phyloP scores from a whole-genome alignment of 1,140 invertebrate genomes.

The Doryteuthis pealeii region DNA sequence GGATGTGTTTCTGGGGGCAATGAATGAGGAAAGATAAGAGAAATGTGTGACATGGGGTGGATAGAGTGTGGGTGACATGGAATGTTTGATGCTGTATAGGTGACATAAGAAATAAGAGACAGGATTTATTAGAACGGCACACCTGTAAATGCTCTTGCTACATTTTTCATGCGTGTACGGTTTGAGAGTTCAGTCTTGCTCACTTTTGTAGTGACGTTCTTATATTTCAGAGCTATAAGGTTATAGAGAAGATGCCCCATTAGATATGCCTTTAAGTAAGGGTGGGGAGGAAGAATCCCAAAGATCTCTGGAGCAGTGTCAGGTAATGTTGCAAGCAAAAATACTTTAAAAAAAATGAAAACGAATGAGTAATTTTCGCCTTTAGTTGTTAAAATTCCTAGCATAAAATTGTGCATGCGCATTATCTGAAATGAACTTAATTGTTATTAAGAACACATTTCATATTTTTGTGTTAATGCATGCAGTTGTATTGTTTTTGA shows the following conservation, averaged over 20 bases:
- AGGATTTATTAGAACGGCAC: not conserved
- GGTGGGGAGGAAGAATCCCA: no score
- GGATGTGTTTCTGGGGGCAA: not conserved
- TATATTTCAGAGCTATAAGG: not conserved
- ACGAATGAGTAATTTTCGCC: no score
- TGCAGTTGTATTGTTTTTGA: no score
- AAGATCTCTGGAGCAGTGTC: no score
- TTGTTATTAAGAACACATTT: no score
- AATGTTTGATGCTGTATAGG: not conserved
- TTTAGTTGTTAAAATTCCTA: no score
- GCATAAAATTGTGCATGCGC: no score
- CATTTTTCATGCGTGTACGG: not conserved
- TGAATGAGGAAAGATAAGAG: not conserved
- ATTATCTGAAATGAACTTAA: no score
- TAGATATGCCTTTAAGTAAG: not conserved
- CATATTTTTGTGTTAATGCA: no score
- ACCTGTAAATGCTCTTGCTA: not conserved
- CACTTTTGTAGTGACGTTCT: not conserved
- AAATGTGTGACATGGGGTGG: not conserved
- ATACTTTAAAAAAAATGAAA: no score
- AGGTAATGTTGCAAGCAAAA: no score
- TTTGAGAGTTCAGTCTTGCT: not conserved
- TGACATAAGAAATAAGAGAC: not conserved
- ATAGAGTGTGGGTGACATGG: not conserved
- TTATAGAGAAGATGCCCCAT: not conserved